Evolutionary conservation across 2,797 vertebrate genomes (phyloP).

Genomic region (Takifugu ocellatus): DNA sequence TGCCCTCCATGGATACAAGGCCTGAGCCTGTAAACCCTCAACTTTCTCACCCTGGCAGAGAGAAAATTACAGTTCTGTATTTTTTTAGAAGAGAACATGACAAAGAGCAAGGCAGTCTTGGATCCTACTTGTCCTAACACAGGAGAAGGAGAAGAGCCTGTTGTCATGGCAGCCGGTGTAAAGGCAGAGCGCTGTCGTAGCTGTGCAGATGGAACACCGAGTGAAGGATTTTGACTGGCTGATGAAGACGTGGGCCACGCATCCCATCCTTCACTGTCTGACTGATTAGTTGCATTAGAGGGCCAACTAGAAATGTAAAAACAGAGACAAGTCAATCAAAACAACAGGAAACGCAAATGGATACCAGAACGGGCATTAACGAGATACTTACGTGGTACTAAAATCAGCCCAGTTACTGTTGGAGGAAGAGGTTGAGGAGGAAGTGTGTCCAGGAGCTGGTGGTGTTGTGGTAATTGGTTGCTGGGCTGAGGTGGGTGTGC

Average conservation of each 20-base stretch:
- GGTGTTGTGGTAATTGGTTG: conserved; percentile 66
- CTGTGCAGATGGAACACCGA: conserved; percentile 90
- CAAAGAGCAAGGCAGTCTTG: not conserved
- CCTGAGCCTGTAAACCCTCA: conserved; percentile 95
- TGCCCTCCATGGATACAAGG: conserved; percentile 95
- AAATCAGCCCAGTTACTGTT: conserved; percentile 98
- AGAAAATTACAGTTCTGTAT: not conserved
- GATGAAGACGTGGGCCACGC: conserved; percentile 90
- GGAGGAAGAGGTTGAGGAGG: conserved; percentile 67
- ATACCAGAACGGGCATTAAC: no score
- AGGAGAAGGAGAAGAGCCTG: conserved; percentile 93
- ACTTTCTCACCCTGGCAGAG: conserved; percentile 90
- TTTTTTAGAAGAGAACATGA: not conserved
- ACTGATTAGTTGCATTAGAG: conserved; percentile 79
- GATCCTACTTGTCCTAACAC: conserved; percentile 89
- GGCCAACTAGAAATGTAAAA: conserved; percentile 82
- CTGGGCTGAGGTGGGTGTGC: conserved; percentile 60
- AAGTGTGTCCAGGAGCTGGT: conserved; percentile 58
- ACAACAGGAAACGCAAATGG: not conserved
- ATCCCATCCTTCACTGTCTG: conserved; percentile 92
- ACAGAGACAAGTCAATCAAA: not conserved
- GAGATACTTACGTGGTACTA: conserved; percentile 88
- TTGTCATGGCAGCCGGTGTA: conserved; percentile 91
- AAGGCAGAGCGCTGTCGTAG: conserved; percentile 93
- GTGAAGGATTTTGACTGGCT: conserved; percentile 82